Evolutionary conservation across 2,113 vertebrate genomes (phyloP).

Genomic region (Osmerus eperlanus): DNA sequence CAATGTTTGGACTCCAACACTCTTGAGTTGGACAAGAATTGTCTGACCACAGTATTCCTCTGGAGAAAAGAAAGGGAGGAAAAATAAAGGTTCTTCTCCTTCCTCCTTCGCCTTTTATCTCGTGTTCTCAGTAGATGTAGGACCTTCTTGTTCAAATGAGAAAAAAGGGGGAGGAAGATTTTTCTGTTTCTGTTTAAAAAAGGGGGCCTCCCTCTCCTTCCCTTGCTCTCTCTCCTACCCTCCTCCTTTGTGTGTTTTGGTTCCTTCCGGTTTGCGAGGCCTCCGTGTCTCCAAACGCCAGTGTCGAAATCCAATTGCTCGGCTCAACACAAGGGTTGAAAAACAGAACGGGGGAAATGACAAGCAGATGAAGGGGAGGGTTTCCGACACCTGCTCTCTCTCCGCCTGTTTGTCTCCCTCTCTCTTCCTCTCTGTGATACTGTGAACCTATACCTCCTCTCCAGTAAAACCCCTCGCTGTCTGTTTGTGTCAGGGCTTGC

Average conservation of each 20-base stretch:
- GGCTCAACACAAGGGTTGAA: neutral
- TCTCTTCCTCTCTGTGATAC: neutral
- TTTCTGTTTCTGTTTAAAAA: constrained; percentile 36
- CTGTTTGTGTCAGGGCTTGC: neutral
- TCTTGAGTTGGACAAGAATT: too few relatives aligned
- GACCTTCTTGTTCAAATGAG: neutral
- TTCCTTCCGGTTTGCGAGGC: constrained; percentile 19
- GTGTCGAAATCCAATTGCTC: constrained; percentile 57
- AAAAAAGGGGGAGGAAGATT: constrained; percentile 36
- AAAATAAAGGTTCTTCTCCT: neutral
- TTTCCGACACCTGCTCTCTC: constrained; percentile 59
- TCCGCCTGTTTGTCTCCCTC: constrained; percentile 8
- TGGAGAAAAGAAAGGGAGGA: constrained; percentile 12
- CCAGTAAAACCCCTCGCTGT: neutral
- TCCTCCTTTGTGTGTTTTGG: neutral
- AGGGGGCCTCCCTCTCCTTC: constrained; percentile 25
- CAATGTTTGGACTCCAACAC: constrained; percentile 39
- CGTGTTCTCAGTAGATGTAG: constrained; percentile 11
- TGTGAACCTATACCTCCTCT: neutral
- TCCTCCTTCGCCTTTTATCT: constrained; percentile 28
- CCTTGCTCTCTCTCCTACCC: neutral
- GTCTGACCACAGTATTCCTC: constrained; percentile 49
- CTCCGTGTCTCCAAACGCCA: constrained; percentile 32
- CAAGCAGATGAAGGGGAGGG: constrained; percentile 65
- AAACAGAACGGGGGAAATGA: constrained; percentile 49